phyloP scores from a whole-genome alignment of 2,113 vertebrate species.

The Castor canadensis region DNA sequence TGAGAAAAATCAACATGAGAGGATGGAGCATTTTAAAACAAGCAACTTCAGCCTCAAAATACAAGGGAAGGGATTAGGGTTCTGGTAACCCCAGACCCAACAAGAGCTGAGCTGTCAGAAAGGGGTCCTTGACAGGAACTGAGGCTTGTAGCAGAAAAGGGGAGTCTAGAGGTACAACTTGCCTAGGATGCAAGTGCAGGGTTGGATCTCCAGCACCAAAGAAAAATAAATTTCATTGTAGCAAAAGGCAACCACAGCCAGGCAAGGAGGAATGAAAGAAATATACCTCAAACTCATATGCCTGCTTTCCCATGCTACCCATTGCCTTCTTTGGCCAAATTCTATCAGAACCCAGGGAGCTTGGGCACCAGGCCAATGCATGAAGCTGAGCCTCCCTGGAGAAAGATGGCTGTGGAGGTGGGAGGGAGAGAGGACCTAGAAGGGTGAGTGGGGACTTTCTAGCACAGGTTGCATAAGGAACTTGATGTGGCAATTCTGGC shows the following conservation, averaged over 20 bases:
- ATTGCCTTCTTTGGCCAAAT: background rate
- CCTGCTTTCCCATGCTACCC: background rate
- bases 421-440: background rate
- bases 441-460: background rate
- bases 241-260: background rate
- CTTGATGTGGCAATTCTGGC: too few relatives aligned
- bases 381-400: background rate
- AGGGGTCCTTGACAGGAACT: background rate
- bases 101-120: background rate
- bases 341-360: background rate
- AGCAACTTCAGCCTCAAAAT: background rate
- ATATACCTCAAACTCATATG: background rate
- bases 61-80: background rate
- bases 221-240: background rate
- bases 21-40: background rate
- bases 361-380: background rate
- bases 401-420: background rate
- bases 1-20: background rate
- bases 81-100: background rate
- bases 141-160: background rate
- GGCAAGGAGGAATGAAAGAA: background rate
- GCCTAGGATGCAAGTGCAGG: background rate
- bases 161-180: background rate
- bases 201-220: background rate
- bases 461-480: background rate